Evolutionary conservation across 2,888 invertebrate species (phyloP).

Genomic region (Diarsia dahlii): DNA sequence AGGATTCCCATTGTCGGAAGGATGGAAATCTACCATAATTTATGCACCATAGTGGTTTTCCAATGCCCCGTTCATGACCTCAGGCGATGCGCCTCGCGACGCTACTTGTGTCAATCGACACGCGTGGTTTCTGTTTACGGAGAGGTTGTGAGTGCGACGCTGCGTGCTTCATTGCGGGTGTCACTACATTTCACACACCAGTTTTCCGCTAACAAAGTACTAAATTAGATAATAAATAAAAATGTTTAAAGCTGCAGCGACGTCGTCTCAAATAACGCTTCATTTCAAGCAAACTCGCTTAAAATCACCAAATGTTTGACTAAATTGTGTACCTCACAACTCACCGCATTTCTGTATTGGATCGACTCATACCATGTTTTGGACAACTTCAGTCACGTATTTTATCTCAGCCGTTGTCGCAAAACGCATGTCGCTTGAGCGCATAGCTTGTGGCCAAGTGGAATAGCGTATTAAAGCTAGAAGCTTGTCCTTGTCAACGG

Average conservation of each 20-base stretch:
- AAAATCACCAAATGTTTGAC: too few species aligned
- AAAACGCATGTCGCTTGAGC: background rate
- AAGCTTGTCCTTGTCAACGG: conserved; percentile 36
- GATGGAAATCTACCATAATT: conserved; percentile 34
- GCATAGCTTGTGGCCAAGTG: background rate
- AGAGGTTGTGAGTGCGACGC: too few species aligned
- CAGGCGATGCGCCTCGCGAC: background rate
- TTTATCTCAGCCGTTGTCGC: background rate
- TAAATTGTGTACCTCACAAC: too few species aligned
- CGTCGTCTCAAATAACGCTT: background rate
- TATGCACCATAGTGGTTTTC: conserved; percentile 32
- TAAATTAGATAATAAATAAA: too few species aligned
- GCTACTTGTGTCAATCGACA: background rate
- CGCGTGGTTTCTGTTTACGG: background rate
- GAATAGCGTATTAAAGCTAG: conserved; percentile 39
- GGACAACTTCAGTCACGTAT: background rate
- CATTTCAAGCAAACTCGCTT: background rate
- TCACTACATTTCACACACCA: too few species aligned
- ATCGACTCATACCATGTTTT: background rate
- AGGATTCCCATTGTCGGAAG: conserved; percentile 17
- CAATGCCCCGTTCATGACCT: background rate
- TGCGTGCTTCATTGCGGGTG: too few species aligned
- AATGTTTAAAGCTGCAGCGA: too few species aligned
- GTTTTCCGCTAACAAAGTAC: too few species aligned
- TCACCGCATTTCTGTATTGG: background rate